These are phyloP conservation scores for Cebidichthys violaceus DNA, from an alignment of 2,113 vertebrate genomes.

Conservation along the genomic window DNA sequence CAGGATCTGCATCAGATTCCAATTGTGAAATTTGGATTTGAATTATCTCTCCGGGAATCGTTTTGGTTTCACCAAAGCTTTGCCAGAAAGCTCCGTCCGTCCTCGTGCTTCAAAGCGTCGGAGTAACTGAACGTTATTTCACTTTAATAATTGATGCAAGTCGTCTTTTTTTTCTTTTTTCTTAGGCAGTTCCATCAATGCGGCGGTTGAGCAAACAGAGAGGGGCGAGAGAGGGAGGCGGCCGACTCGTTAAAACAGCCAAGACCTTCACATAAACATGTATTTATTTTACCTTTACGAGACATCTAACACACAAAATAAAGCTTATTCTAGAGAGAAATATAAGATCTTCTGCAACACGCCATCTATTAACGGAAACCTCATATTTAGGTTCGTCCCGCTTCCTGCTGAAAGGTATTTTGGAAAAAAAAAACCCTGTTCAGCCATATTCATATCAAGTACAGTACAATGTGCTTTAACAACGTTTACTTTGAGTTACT, in stretches of 20 bases:
- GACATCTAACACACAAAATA: not conserved
- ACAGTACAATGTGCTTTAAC: not conserved
- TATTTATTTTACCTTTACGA: not conserved
- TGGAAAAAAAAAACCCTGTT: slow-evolving; percentile 3
- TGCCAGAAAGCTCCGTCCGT: slow-evolving; percentile 27
- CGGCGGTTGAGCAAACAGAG: slow-evolving; percentile 42
- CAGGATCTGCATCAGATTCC: slow-evolving; percentile 37
- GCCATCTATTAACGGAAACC: slow-evolving; percentile 37
- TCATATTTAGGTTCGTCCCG: slow-evolving; percentile 42
- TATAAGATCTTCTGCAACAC: not conserved
- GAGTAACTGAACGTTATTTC: slow-evolving; percentile 37
- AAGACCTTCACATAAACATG: not conserved
- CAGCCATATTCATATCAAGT: not conserved
- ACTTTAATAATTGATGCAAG: slow-evolving; percentile 51
- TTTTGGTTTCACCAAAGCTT: slow-evolving; percentile 10
- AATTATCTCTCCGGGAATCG: slow-evolving; percentile 37
- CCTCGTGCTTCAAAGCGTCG: not conserved
- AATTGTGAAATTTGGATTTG: slow-evolving; percentile 50
- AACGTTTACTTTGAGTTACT: not conserved
- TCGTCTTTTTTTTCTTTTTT: slow-evolving; percentile 39
- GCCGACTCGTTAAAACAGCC: slow-evolving; percentile 1
- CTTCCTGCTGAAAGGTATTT: slow-evolving; percentile 24
- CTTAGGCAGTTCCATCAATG: slow-evolving; percentile 38
- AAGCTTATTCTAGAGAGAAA: slow-evolving; percentile 3
- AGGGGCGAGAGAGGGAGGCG: slow-evolving; percentile 28